Conservation (phyloP, 92 coral and sea anemone species). For the Parazoanthus atlanticus region DNA sequence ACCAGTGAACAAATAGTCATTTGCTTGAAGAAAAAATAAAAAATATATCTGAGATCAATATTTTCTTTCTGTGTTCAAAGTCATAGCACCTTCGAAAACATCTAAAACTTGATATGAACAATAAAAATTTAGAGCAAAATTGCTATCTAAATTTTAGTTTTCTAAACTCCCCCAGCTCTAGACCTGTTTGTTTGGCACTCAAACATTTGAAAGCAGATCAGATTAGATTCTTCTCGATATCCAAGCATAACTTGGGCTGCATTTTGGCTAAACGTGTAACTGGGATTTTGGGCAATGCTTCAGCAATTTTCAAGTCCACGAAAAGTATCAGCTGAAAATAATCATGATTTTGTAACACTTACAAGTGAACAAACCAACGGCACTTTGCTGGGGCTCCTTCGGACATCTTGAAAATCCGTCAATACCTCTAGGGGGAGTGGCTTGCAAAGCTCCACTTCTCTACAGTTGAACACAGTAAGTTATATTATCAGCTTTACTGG, state of each 20-base stretch:
- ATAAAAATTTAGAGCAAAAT: too few relatives aligned
- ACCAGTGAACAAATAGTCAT: constrained; percentile 27
- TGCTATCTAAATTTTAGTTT: too few relatives aligned
- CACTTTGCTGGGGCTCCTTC: constrained; percentile 48
- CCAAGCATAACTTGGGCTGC: too few relatives aligned
- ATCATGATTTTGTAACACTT: constrained; percentile 1
- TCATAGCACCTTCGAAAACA: too few relatives aligned
- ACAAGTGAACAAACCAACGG: constrained; percentile 66
- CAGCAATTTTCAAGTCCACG: background rate
- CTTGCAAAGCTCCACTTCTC: constrained; percentile 12
- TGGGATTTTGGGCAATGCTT: too few relatives aligned
- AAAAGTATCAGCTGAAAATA: background rate
- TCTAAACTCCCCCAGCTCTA: too few relatives aligned
- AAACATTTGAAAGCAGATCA: too few relatives aligned
- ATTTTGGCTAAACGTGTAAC: too few relatives aligned
- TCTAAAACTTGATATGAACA: too few relatives aligned
- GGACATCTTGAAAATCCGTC: constrained; percentile 58
- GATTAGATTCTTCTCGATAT: too few relatives aligned
- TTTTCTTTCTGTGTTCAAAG: too few relatives aligned
- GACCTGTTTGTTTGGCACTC: too few relatives aligned
- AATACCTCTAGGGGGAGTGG: constrained; percentile 53
- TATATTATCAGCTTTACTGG: background rate
- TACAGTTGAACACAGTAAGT: background rate
- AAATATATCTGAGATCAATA: background rate
- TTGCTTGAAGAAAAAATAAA: constrained; percentile 11